Evolutionary conservation across 2,797 vertebrate genomes (phyloP).

Genomic region (Paramormyrops hopkinsi): DNA sequence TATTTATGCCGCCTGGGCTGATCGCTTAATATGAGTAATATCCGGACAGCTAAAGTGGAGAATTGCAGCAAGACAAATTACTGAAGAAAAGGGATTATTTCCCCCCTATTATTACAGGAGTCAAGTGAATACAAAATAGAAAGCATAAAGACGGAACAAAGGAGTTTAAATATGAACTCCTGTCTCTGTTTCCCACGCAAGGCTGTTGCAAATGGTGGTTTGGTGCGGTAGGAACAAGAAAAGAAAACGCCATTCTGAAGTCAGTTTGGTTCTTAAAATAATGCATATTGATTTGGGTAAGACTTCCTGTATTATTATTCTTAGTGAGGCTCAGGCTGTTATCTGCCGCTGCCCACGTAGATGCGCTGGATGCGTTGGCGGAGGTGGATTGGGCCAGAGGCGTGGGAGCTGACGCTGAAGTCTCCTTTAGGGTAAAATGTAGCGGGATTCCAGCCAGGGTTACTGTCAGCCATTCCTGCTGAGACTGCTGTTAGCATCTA

Average conservation of each 20-base stretch:
- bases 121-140: conserved; percentile 50
- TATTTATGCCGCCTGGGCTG: conserved; percentile 59
- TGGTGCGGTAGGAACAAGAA: not conserved
- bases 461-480: not conserved
- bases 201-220: not conserved
- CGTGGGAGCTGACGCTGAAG: not conserved
- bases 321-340: not conserved
- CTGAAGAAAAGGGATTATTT: conserved; percentile 53
- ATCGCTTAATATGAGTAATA: conserved; percentile 53
- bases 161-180: conserved; percentile 50
- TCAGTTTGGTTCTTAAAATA: conserved; percentile 2
- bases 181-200: conserved; percentile 21
- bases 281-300: not conserved
- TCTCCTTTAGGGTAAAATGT: not conserved
- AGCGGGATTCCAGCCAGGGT: not conserved
- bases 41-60: conserved; percentile 56
- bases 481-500: not conserved
- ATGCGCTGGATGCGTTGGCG: not conserved
- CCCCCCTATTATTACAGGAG: conserved; percentile 53
- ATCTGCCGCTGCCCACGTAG: not conserved
- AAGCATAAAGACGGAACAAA: conserved; percentile 37
- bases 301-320: not conserved
- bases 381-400: not conserved
- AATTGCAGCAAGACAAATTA: conserved; percentile 56
- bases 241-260: not conserved